Evolutionary conservation across 2,113 vertebrate species (phyloP).

Genomic region (Neodon shergylaensis): DNA sequence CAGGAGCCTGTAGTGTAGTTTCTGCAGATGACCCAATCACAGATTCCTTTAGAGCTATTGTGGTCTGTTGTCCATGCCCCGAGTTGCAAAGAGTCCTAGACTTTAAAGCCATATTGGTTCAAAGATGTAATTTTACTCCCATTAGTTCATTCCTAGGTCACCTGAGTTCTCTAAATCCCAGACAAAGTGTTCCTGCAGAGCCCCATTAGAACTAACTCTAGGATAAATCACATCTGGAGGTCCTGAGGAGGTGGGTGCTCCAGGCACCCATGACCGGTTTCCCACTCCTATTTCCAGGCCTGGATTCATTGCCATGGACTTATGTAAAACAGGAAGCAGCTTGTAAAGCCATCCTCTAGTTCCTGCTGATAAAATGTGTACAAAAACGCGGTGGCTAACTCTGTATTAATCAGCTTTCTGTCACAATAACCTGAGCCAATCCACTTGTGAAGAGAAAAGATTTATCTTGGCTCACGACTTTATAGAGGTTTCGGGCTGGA

Average conservation of each 20-base stretch:
- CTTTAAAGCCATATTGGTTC: conserved; percentile 1
- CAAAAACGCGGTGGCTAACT: neutral
- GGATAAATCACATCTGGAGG: neutral
- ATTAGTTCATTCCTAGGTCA: neutral
- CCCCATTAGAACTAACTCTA: neutral
- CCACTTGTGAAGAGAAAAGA: neutral
- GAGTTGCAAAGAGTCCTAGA: neutral
- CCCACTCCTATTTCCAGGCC: too few species aligned
- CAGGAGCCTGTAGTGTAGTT: neutral
- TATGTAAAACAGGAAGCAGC: neutral
- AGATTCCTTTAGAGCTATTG: neutral
- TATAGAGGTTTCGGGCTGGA: neutral
- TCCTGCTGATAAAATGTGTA: neutral
- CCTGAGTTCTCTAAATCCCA: neutral
- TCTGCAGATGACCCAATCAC: neutral
- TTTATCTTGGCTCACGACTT: neutral
- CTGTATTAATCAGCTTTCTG: neutral
- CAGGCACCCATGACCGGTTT: neutral
- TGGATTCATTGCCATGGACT: neutral
- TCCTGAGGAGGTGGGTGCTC: neutral
- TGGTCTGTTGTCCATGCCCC: neutral
- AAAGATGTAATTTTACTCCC: neutral
- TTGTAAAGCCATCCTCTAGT: neutral
- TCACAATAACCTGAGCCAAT: neutral
- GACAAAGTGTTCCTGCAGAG: neutral